Conservation (phyloP, 2,797 vertebrate genomes). For the Vultur gryphus region DNA sequence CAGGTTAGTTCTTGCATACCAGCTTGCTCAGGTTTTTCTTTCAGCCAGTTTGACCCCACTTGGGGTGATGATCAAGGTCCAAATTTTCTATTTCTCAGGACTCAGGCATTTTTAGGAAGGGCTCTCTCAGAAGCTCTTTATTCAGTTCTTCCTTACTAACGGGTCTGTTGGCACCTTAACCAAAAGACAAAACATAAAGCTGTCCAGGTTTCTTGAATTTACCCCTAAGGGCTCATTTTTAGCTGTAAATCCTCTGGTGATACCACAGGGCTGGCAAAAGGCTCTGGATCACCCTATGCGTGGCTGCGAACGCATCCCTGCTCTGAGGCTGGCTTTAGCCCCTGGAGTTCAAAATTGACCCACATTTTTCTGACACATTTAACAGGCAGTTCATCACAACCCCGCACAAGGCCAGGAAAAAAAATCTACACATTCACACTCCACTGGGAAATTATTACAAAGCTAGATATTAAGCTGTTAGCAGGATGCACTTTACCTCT, state of each 20-base stretch:
- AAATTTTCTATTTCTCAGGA: not conserved
- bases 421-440: not conserved
- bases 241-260: not conserved
- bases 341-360: not conserved
- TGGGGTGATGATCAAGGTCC: not conserved
- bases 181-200: not conserved
- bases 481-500: not conserved
- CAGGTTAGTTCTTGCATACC: not conserved
- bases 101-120: not conserved
- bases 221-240: not conserved
- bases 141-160: not conserved
- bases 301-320: not conserved
- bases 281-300: fast-evolving
- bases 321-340: not conserved
- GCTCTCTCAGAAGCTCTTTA: not conserved
- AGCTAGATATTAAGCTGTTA: not conserved
- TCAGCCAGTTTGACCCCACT: not conserved
- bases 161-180: not conserved
- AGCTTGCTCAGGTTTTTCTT: not conserved
- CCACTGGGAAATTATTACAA: not conserved
- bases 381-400: not conserved
- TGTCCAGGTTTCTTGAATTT: not conserved
- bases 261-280: not conserved
- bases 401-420: not conserved
- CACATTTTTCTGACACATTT: not conserved